A percentile compares a stretch with the other conserved stretches of the same genome.
phyloP scores from a whole-genome alignment of 2,797 vertebrate genomes.

The Morus bassanus region DNA sequence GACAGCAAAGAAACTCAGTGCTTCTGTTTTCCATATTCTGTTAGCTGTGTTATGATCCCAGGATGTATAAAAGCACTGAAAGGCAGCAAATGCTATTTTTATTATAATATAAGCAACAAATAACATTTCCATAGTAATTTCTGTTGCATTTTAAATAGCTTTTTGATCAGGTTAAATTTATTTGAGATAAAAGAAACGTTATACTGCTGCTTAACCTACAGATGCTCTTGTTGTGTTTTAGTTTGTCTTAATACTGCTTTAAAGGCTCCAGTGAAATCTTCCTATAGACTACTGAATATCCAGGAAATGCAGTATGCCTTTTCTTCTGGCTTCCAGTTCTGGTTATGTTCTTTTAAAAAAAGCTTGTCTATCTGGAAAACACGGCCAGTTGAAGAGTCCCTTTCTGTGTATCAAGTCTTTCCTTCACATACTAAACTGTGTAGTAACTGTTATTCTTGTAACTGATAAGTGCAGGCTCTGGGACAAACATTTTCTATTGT shows the following conservation, averaged over 20 bases:
- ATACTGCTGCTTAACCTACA: not conserved
- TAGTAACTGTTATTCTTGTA: not conserved
- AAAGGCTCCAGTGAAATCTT: not conserved
- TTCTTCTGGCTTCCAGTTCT: not conserved
- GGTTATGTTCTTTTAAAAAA: not conserved
- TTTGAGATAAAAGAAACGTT: not conserved
- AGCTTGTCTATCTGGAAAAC: not conserved
- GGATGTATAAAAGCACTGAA: not conserved
- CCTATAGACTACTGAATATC: not conserved
- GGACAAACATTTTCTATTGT: not conserved
- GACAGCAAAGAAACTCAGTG: not conserved
- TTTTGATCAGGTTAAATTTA: not conserved
- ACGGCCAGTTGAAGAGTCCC: not conserved
- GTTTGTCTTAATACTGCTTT: not conserved
- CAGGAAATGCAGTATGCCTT: not conserved
- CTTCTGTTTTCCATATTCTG: not conserved
- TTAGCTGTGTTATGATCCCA: not conserved
- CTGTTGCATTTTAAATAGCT: not conserved
- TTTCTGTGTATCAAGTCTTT: not conserved
- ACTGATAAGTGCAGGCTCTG: not conserved
- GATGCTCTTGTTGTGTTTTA: not conserved
- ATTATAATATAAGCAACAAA: not conserved
- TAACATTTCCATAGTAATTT: not conserved
- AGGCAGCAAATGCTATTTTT: not conserved
- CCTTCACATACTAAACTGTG: accelerated